phyloP scores from a whole-genome alignment of 1,140 invertebrate genomes.

The Drosophila mayri region DNA sequence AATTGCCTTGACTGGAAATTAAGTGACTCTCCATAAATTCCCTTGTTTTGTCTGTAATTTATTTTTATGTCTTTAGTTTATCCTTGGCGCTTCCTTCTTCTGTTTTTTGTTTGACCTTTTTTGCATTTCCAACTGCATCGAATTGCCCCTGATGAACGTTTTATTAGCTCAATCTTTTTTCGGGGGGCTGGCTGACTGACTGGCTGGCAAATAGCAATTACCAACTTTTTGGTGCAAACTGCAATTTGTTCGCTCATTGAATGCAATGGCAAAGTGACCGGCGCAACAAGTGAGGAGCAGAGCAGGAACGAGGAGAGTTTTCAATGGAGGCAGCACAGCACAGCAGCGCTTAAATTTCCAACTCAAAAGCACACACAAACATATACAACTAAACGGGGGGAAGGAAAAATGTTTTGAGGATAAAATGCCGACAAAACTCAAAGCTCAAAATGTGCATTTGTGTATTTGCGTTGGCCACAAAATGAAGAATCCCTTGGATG shows the following conservation, averaged over 20 bases:
- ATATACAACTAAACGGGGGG: constrained; percentile 6
- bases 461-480: constrained; percentile 46
- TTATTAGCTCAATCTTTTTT: constrained; percentile 54
- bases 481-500: constrained; percentile 55
- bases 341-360: constrained; percentile 22
- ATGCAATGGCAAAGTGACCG: constrained; percentile 27
- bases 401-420: constrained; percentile 17
- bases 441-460: constrained; percentile 41
- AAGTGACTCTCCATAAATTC: constrained; percentile 18
- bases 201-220: constrained; percentile 54
- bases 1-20: neutral
- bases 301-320: neutral
- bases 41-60: constrained; percentile 20
- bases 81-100: neutral
- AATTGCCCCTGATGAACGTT: constrained; percentile 35
- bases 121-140: constrained; percentile 6
- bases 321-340: neutral
- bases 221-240: constrained; percentile 44
- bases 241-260: constrained; percentile 38
- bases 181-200: constrained; percentile 2
- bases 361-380: constrained; percentile 4
- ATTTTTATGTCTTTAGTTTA: constrained; percentile 17
- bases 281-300: constrained; percentile 39
- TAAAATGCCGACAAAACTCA: constrained; percentile 34
- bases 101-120: neutral